Evolutionary conservation across 2,797 vertebrate species (phyloP).

Genomic region (Hoplostethus mediterraneus): DNA sequence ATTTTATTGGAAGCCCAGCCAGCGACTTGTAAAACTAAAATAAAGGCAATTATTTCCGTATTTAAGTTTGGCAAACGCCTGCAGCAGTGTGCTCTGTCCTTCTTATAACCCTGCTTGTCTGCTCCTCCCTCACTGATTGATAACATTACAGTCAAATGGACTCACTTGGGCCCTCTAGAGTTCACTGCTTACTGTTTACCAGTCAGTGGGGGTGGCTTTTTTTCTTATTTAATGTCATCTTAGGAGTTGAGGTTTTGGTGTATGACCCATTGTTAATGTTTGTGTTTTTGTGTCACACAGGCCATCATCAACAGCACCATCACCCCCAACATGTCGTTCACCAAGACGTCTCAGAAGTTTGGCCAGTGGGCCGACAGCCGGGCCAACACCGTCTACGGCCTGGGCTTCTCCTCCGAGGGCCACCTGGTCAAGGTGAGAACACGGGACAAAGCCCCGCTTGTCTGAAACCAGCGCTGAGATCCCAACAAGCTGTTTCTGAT

Average conservation of each 20-base stretch:
- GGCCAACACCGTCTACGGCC: constrained; percentile 97
- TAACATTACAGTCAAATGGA: constrained; percentile 34
- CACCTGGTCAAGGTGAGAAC: constrained; percentile 93
- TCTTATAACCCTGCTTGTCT: neutral
- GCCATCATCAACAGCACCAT: constrained; percentile 99
- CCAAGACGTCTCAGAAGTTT: constrained; percentile 99
- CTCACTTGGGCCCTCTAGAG: constrained; percentile 32
- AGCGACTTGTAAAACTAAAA: too few relatives aligned
- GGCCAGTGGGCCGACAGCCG: constrained; percentile 99
- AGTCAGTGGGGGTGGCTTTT: constrained; percentile 26
- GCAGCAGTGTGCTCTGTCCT: too few relatives aligned
- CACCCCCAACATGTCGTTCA: constrained; percentile 99
- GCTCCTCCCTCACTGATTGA: constrained; percentile 37
- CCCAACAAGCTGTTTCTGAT: too few relatives aligned
- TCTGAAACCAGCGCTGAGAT: too few relatives aligned
- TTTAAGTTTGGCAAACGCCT: too few relatives aligned
- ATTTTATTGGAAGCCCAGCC: too few relatives aligned
- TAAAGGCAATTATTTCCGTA: too few relatives aligned
- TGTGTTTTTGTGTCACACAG: constrained; percentile 74
- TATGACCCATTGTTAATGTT: neutral
- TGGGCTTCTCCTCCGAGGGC: constrained; percentile 96
- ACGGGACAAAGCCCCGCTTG: rapidly evolving
- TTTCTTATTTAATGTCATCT: too few relatives aligned
- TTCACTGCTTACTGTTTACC: constrained; percentile 48
- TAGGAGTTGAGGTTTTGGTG: neutral